Conservation (phyloP, 2,888 invertebrate genomes). For the Amphipoea lucens region DNA sequence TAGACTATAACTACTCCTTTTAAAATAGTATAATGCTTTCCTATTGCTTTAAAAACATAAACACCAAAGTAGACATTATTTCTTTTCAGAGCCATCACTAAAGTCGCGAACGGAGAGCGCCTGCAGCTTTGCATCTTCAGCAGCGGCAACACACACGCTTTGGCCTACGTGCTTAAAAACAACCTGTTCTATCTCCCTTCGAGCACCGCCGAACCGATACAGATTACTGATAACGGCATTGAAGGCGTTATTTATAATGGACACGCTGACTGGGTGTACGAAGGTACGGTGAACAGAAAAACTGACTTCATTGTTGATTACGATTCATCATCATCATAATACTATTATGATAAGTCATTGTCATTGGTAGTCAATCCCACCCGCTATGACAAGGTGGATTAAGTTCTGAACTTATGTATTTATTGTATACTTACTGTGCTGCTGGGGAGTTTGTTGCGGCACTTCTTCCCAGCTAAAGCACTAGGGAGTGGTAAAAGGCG, state of each 20-base stretch:
- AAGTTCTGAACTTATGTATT: neutral
- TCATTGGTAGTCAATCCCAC: neutral
- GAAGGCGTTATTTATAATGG: constrained; percentile 94
- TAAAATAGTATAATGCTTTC: neutral
- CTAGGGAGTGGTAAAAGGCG: too few species aligned
- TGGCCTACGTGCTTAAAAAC: constrained; percentile 92
- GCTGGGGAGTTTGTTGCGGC: neutral
- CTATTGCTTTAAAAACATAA: neutral
- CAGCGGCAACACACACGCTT: constrained; percentile 78
- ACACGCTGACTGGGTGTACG: constrained; percentile 98
- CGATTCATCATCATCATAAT: too few species aligned
- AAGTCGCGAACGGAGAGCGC: constrained; percentile 89
- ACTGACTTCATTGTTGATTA: neutral
- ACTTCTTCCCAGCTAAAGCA: neutral
- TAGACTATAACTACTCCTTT: neutral
- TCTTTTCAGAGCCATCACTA: constrained; percentile 74
- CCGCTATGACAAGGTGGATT: neutral
- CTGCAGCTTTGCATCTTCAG: constrained; percentile 92
- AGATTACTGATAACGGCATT: constrained; percentile 91
- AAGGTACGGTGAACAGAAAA: constrained; percentile 89
- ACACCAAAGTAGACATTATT: neutral
- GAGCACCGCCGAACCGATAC: constrained; percentile 77
- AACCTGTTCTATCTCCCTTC: constrained; percentile 92
- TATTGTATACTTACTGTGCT: neutral
- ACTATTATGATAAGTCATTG: neutral